Evolutionary conservation across 2,797 vertebrate species (phyloP).

Genomic region (Poecilia picta): DNA sequence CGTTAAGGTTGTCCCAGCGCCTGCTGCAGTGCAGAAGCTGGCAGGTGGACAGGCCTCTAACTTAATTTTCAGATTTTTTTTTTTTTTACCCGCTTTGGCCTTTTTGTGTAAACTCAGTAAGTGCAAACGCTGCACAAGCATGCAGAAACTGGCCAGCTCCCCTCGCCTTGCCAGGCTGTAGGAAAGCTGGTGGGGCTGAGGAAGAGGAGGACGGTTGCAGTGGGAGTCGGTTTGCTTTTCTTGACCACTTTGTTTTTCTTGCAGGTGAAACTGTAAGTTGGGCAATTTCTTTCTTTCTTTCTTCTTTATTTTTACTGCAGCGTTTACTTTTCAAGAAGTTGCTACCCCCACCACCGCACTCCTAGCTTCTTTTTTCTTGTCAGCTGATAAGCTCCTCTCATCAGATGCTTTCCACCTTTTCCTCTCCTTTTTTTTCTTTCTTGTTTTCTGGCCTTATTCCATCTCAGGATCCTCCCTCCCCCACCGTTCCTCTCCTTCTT

Average conservation of each 20-base stretch:
- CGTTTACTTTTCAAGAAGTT: conserved; percentile 65
- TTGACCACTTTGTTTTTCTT: conserved; percentile 66
- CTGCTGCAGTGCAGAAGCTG: conserved; percentile 63
- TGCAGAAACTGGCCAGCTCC: conserved; percentile 49
- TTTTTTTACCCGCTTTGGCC: conserved; percentile 25
- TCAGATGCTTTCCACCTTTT: conserved; percentile 49
- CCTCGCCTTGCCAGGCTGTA: conserved; percentile 30
- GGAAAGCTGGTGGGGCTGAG: conserved; percentile 39
- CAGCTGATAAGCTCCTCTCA: conserved; percentile 60
- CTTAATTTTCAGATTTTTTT: conserved; percentile 52
- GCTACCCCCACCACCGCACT: conserved; percentile 31
- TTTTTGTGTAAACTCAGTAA: conserved; percentile 53
- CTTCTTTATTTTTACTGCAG: conserved; percentile 61
- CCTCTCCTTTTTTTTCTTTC: conserved; percentile 9
- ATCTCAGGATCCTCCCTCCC: conserved; percentile 5
- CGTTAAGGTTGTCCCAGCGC: conserved; percentile 61
- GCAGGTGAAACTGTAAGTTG: conserved; percentile 58
- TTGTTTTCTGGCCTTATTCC: conserved; percentile 8
- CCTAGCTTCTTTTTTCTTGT: conserved; percentile 55
- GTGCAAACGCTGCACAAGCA: conserved; percentile 71
- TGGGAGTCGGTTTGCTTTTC: conserved; percentile 57
- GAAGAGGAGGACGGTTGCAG: conserved; percentile 54
- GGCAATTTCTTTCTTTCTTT: conserved; percentile 1
- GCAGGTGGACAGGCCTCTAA: conserved; percentile 60
- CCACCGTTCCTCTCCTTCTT: not conserved